Base-by-base conservation (phyloP, 2,113 vertebrate genomes). In the Cynocephalus volans region DNA sequence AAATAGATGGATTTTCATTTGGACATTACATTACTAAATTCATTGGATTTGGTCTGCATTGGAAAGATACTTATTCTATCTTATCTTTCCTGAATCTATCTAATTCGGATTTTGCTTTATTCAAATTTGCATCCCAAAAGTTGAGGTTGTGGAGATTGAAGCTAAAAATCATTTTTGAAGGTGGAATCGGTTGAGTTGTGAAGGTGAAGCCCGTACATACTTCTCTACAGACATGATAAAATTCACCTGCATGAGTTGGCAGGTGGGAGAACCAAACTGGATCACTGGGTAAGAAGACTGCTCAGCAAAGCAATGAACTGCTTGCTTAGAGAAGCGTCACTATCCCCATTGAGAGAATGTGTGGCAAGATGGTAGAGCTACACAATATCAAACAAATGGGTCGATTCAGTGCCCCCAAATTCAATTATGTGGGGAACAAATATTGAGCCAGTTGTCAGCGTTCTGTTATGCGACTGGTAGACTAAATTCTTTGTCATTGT, bases 81-180 rank as follows among this genome's bases (percentile, higher is more conserved):
- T 0, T 94, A 60, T 81, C 82, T 82, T 98, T 93, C 67, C 81
- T 60, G 50, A 94, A 88, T 70, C 62, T 90, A 28, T 90, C 24
- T 31, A 79, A 93, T 96, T 92, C 7, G 0, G 48, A 84, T 87
- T 95, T 93, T 93, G 75, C 82, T 96, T 90, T 36, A 85, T 83
- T 90, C 81, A 90, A 70, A 95, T 88, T 88, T 82, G 56, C 88
- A 96, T 97, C 85, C 97, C 15, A 0, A 82, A 95, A 50, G 54
- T 75, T 85, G 70, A 97, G 85, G 76, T 84, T 93, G 89, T 93
- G 89, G 89, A 93, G 75, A 89, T 62, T 52, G 69, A 95, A 86
- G 69, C 94, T 90, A 54, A 52, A 97, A 96, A 96, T 67, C n/a
- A 48, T 73, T 93, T 97, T 88, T 91, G 72, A 98, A 97, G 91